Evolutionary conservation across 2,888 invertebrate genomes (phyloP).

Genomic region (Cyclophora albipunctata): DNA sequence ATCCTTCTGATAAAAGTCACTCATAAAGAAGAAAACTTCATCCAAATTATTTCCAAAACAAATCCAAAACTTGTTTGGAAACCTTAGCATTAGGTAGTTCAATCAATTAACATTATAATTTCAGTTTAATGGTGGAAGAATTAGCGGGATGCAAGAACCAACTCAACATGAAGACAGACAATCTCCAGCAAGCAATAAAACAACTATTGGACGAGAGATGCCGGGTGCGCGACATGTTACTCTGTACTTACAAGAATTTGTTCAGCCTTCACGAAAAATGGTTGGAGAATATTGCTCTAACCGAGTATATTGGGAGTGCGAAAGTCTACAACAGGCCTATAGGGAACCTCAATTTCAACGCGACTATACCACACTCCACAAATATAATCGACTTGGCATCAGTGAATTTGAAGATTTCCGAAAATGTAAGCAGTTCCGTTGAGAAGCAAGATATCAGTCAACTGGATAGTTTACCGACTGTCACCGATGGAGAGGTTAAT

Average conservation of each 20-base stretch:
- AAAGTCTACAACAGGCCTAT: conserved; percentile 57
- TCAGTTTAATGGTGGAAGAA: conserved; percentile 94
- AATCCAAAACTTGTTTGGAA: background rate
- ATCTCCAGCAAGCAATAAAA: conserved; percentile 81
- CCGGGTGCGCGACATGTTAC: conserved; percentile 76
- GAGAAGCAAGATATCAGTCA: conserved; percentile 62
- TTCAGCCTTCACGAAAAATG: conserved; percentile 66
- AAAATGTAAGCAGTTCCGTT: conserved; percentile 70
- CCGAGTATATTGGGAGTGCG: conserved; percentile 52
- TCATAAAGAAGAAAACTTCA: background rate
- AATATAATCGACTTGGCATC: conserved; percentile 79
- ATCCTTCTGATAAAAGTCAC: background rate
- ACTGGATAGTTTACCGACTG: conserved; percentile 44
- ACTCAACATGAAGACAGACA: conserved; percentile 81
- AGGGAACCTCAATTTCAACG: conserved; percentile 68
- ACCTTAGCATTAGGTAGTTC: background rate
- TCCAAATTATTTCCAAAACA: background rate
- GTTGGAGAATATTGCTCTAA: conserved; percentile 60
- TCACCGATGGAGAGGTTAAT: conserved; percentile 74
- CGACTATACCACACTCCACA: conserved; percentile 66
- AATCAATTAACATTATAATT: too few relatives aligned
- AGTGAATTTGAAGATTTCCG: conserved; percentile 77
- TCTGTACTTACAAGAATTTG: conserved; percentile 78
- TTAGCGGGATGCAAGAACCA: conserved; percentile 90
- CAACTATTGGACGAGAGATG: conserved; percentile 81